phyloP scores from a whole-genome alignment of 2,113 vertebrate genomes.

The Sapayoa aenigma region DNA sequence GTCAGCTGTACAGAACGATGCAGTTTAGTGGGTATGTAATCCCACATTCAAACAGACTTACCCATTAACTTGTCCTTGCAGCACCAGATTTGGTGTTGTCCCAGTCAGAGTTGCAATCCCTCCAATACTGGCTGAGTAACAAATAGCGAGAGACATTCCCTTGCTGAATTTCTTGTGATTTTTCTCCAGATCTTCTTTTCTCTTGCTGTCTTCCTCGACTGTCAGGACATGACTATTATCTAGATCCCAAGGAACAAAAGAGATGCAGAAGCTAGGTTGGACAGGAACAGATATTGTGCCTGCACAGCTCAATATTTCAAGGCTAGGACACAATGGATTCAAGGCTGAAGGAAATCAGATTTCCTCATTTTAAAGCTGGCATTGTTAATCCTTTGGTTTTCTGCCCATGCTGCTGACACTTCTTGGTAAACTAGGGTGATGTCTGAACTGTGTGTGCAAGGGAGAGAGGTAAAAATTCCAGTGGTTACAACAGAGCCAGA shows the following conservation, averaged over 20 bases:
- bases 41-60: slow-evolving; percentile 65
- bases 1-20: not conserved
- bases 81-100: slow-evolving; percentile 89
- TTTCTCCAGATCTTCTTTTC: not conserved
- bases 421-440: not conserved
- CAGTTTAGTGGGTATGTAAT: not conserved
- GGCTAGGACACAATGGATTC: not conserved
- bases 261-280: not conserved
- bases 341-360: not conserved
- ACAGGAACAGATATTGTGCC: not conserved
- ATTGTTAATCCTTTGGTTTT: not conserved
- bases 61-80: slow-evolving; percentile 88
- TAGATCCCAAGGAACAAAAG: not conserved
- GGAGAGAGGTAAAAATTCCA: not conserved
- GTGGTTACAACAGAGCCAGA: not conserved
- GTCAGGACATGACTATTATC: not conserved
- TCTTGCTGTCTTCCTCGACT: not conserved
- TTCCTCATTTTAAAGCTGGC: not conserved
- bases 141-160: slow-evolving; percentile 86
- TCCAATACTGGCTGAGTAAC: slow-evolving; percentile 91
- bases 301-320: not conserved
- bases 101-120: slow-evolving; percentile 92
- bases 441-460: not conserved
- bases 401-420: not conserved
- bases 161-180: slow-evolving; percentile 78